Evolutionary conservation across 2,113 vertebrate genomes (phyloP).

Genomic region (Neotoma lepida): DNA sequence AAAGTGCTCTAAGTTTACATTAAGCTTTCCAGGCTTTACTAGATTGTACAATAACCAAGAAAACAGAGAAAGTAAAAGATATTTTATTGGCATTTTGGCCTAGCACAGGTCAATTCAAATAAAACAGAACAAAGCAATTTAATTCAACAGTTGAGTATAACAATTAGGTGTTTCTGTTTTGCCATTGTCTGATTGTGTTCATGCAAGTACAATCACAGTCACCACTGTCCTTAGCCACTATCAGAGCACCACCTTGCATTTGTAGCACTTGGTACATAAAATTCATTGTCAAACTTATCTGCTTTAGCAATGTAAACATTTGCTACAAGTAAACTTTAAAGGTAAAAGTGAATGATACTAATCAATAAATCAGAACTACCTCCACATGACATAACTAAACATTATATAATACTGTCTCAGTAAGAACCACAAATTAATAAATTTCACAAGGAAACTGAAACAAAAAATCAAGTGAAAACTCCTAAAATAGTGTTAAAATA

Average conservation of each 20-base stretch:
- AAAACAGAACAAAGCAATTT: slow-evolving; percentile 69
- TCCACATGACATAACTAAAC: slow-evolving; percentile 73
- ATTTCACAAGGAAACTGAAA: slow-evolving; percentile 78
- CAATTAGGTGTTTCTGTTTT: slow-evolving; percentile 40
- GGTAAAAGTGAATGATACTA: slow-evolving; percentile 76
- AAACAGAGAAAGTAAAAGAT: slow-evolving; percentile 61
- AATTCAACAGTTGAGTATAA: slow-evolving; percentile 75
- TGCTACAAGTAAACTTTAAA: slow-evolving; percentile 84
- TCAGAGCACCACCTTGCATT: slow-evolving; percentile 73
- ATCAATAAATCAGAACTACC: slow-evolving; percentile 75
- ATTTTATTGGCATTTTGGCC: slow-evolving; percentile 82
- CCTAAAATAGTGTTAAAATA: slow-evolving; percentile 80
- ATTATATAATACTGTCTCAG: slow-evolving; percentile 83
- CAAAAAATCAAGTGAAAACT: slow-evolving; percentile 73
- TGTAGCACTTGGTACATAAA: slow-evolving; percentile 59
- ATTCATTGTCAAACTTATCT: slow-evolving; percentile 74
- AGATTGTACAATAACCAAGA: slow-evolving; percentile 54
- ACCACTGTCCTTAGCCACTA: slow-evolving; percentile 54
- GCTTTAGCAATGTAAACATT: slow-evolving; percentile 82
- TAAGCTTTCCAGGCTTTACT: slow-evolving; percentile 22
- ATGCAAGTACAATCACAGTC: slow-evolving; percentile 49
- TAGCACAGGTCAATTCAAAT: slow-evolving; percentile 70
- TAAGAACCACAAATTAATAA: slow-evolving; percentile 77
- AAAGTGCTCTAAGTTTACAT: slow-evolving; percentile 6
- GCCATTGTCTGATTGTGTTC: slow-evolving; percentile 66